Base-by-base conservation (phyloP, 2,113 vertebrate genomes). In the Sander vitreus region DNA sequence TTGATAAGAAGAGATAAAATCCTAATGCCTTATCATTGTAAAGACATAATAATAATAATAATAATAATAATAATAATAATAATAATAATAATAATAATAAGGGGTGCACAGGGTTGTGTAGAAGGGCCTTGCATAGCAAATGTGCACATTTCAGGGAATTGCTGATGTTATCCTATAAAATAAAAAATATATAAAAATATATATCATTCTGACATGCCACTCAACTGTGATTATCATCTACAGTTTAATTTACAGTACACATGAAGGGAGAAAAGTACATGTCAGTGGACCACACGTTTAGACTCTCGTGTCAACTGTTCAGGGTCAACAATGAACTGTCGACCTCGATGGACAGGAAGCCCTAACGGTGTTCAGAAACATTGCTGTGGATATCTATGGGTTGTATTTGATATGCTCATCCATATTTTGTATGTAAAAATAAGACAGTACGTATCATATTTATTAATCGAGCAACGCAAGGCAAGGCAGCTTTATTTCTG, bases 231-330 rank as follows among this genome's bases (percentile, higher is more conserved):
- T 16, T 11, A 45, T n/a, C 18, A 71, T 21, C 15, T 71, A 15
- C 16, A 33, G 15, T 60, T 33, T 19, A 7, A 70, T 78, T 78
- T 78, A 53, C 47, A 63, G 30, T 79, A 30, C 67, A 79, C 45
- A 71, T 79, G 71, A 43, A 57, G 18, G 19, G 19, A 58, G 5
- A 27, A 27, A 43, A 63, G 47, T 23, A 6, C 57, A 54, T n/a
- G n/a, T 48, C 19, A 54, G 50, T 64, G 36, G 21, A 72, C 77
- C 59, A 2, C 23, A 36, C 48, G 50, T 33, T 30, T n/a, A 54
- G 48, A 63, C 4, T 72, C 50, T 80, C 62, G 62, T 62, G 66
- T 70, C 76, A 78, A 70, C 76, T 8, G 3, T 51, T 59, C 43
- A 50, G 48, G 36, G 21, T 27, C 15, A 36, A 23, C 43, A 7